A percentile compares a stretch with the other conserved stretches of the same genome.
These are phyloP conservation scores for Pollenia griseotomentosa DNA, from an alignment of 2,888 invertebrate genomes.

Conservation along the genomic window DNA sequence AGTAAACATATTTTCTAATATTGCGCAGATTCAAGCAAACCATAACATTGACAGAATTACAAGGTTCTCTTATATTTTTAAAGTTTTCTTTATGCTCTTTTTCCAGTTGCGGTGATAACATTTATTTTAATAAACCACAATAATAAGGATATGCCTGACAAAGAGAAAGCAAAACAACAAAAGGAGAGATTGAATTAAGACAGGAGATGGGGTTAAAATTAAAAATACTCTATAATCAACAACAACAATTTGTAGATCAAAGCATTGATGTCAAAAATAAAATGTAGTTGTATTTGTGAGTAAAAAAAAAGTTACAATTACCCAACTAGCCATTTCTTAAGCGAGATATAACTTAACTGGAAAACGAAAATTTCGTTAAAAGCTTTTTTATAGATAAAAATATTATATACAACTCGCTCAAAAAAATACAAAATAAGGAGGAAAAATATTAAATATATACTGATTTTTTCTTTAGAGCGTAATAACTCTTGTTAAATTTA, in stretches of 20 bases:
- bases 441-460: too few species aligned
- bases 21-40: constrained; percentile 36
- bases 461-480: too few species aligned
- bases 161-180: neutral
- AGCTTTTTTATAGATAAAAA: too few species aligned
- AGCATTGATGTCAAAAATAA: neutral
- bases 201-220: neutral
- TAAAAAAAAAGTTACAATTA: too few species aligned
- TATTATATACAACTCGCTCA: too few species aligned
- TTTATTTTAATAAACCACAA: constrained; percentile 10
- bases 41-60: neutral
- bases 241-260: neutral
- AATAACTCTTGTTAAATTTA: too few species aligned
- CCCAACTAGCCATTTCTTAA: too few species aligned
- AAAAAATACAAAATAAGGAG: too few species aligned
- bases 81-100: neutral
- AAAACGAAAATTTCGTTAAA: too few species aligned
- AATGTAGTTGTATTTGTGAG: too few species aligned
- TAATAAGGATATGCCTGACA: neutral
- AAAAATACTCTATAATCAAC: constrained; percentile 27
- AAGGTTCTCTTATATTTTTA: constrained; percentile 19
- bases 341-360: too few species aligned
- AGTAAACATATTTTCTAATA: constrained; percentile 24
- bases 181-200: neutral
- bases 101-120: constrained; percentile 26